Percentiles rank a stretch among this genome's conserved stretches.
Evolutionary conservation across 2,888 invertebrate genomes (phyloP).

Genomic region (Euplagia quadripunctaria): DNA sequence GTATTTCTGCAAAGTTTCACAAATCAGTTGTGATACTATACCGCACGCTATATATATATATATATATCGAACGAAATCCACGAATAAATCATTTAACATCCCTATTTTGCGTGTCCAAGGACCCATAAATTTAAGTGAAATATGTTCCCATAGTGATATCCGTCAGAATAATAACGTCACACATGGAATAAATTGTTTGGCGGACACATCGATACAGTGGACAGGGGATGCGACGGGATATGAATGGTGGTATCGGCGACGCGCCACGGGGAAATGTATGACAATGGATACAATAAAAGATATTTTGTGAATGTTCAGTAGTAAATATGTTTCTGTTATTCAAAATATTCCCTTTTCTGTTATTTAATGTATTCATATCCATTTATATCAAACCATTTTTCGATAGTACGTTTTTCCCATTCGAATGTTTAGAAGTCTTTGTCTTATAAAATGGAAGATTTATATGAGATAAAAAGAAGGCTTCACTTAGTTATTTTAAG

Average conservation of each 20-base stretch:
- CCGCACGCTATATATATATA: slow-evolving; percentile 21
- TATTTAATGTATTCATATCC: too few species aligned
- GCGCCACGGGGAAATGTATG: neutral
- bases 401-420: too few species aligned
- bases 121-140: slow-evolving; percentile 34
- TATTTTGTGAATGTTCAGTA: neutral
- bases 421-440: too few species aligned
- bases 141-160: slow-evolving; percentile 20
- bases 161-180: slow-evolving; percentile 22
- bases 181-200: slow-evolving; percentile 21
- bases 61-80: slow-evolving; percentile 28
- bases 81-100: slow-evolving; percentile 35
- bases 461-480: too few species aligned
- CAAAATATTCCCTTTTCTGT: too few species aligned
- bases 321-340: neutral
- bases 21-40: slow-evolving; percentile 21
- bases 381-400: too few species aligned
- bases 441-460: too few species aligned
- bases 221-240: slow-evolving; percentile 29
- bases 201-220: slow-evolving; percentile 41
- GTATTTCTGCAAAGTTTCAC: neutral
- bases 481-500: too few species aligned
- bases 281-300: neutral
- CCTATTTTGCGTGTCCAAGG: slow-evolving; percentile 26
- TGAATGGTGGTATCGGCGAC: slow-evolving; percentile 44